These are phyloP conservation scores for Mormyrus proboscirostris DNA, from an alignment of 2,797 vertebrate genomes.

Conservation along the genomic window DNA sequence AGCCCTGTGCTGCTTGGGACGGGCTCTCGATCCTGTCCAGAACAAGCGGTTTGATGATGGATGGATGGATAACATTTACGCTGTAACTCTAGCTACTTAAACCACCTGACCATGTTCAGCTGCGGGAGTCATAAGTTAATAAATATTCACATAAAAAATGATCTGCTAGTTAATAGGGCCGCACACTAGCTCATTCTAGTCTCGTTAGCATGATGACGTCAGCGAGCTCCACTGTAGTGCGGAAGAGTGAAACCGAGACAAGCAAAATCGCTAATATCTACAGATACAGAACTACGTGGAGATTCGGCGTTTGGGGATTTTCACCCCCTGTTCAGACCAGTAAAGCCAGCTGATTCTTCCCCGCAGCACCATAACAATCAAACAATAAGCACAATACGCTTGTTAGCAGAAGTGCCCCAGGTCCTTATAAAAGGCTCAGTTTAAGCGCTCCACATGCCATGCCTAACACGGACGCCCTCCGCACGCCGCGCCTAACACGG, in stretches of 20 bases:
- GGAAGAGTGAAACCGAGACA: neutral
- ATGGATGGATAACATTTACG: neutral
- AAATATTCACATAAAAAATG: neutral
- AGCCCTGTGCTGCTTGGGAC: neutral
- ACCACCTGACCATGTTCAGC: neutral
- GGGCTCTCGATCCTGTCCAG: neutral
- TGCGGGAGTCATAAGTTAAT: neutral
- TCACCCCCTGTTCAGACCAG: neutral
- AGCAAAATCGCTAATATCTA: neutral
- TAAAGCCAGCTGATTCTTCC: neutral
- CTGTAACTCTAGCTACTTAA: neutral
- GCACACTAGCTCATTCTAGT: no score
- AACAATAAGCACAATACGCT: neutral
- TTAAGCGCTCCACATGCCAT: neutral
- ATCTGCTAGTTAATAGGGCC: neutral
- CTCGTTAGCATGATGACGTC: neutral
- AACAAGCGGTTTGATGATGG: neutral
- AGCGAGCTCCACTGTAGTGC: neutral
- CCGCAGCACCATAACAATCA: neutral
- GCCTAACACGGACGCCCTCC: neutral
- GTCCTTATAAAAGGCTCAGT: neutral
- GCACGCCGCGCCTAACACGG: neutral
- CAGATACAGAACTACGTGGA: neutral
- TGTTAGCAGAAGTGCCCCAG: neutral
- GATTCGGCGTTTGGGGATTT: neutral